Conservation (phyloP, 2,113 vertebrate genomes). For the Onychorhynchus coronatus region DNA sequence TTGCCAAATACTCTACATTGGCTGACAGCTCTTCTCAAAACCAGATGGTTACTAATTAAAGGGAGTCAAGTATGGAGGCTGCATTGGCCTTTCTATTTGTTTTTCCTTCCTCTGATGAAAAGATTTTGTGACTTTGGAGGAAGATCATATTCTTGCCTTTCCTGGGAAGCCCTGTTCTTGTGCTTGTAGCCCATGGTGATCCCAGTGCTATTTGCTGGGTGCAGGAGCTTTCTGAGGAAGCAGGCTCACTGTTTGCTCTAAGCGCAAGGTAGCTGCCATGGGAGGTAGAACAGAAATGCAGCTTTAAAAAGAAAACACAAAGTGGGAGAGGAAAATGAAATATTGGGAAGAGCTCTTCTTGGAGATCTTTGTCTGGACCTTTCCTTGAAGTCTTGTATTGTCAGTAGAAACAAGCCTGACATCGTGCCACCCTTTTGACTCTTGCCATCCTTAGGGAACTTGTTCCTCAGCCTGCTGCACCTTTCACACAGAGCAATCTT, state of each 20-base stretch:
- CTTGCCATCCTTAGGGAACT: neutral
- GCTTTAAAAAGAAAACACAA: neutral
- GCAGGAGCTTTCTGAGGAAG: neutral
- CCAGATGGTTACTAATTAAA: slow-evolving; percentile 57
- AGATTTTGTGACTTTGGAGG: neutral
- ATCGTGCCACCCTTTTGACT: accelerated
- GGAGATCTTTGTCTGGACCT: neutral
- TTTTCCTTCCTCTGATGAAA: neutral
- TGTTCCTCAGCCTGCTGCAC: neutral
- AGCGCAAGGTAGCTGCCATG: neutral
- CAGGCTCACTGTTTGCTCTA: neutral
- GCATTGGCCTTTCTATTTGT: neutral
- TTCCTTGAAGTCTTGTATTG: neutral
- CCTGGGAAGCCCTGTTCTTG: neutral
- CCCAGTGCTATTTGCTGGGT: neutral
- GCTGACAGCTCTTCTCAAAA: slow-evolving; percentile 35
- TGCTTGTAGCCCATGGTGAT: accelerated
- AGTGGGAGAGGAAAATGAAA: neutral
- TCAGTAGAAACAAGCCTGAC: neutral
- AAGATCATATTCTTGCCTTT: neutral
- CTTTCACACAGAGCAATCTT: neutral
- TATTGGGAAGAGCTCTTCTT: neutral
- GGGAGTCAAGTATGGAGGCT: slow-evolving; percentile 20
- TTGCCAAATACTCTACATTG: slow-evolving; percentile 14
- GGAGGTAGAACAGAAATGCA: neutral